A percentile compares a stretch with the other conserved stretches of the same genome.
These are phyloP conservation scores for Uropsilus gracilis DNA, from an alignment of 2,113 vertebrate species.

Conservation along the genomic window DNA sequence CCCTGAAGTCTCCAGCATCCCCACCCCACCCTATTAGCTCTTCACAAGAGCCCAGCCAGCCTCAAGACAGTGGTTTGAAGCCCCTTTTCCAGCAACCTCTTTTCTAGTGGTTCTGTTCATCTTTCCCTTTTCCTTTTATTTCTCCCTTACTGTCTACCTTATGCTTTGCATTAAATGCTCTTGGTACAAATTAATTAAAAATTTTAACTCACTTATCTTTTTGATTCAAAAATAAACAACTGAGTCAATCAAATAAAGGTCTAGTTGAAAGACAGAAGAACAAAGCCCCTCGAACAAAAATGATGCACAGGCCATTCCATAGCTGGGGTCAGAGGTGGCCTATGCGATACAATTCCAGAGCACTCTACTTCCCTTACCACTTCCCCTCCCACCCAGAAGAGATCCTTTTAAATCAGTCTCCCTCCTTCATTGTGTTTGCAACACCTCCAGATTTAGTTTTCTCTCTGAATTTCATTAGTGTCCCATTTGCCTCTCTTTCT, in stretches of 20 bases:
- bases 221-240: not conserved
- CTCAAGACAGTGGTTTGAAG: not conserved
- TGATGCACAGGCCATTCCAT: not conserved
- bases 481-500: conserved; percentile 70
- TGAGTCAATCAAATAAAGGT: not conserved
- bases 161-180: not conserved
- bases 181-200: not conserved
- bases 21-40: not conserved
- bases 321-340: not conserved
- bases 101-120: not conserved
- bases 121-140: not conserved
- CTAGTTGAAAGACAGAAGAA: not conserved
- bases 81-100: not conserved
- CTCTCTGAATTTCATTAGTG: conserved; percentile 76
- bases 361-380: not conserved
- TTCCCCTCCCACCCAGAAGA: not conserved
- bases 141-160: not conserved
- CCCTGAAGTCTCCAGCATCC: too few species aligned
- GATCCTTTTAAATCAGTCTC: conserved; percentile 19
- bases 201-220: not conserved
- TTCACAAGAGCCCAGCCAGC: not conserved
- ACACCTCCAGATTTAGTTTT: conserved; percentile 73
- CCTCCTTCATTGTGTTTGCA: conserved; percentile 61
- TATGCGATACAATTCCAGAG: not conserved
- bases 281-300: not conserved